Evolutionary conservation across 2,888 invertebrate genomes (phyloP), one percentile per base, ranked within the genome.

Genomic region (Rhagonycha lutea): DNA sequence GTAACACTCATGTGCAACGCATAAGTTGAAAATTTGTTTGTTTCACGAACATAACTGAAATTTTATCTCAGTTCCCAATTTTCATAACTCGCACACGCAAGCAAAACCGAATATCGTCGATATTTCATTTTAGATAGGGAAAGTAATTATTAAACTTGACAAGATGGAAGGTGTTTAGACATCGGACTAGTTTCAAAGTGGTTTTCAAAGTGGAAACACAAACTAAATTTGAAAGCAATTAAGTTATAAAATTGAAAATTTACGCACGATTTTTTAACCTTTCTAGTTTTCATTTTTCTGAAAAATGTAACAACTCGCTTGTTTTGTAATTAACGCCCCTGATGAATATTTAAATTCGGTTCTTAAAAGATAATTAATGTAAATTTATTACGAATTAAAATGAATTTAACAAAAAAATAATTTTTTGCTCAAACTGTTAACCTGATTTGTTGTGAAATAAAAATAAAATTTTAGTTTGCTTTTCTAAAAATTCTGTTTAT

Each of bases 111-210:
- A 24, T 18, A 65, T 24, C 24, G 63, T 65, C 63, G 63, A 65
- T 65, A 65, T 65, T 65, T 65, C 63, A 65, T 65, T 65, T 65
- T 65, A 65, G 63, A 65, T 65, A 23, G 26, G 23, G 63, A 65
- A 65, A 65, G 26, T 65, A 65, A 65, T 65, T 65, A 65, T 65
- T 65, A 65, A 24, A 23, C 63, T 65, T 65, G 63, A 65, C 63
- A 65, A 65, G 63, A 23, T 65, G 18, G 47, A 65, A 65, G 63
- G 63, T 65, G 63, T 65, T 23, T 26, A 26, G 23, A 65, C 63
- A 65, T 65, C 63, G 24, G 23, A 65, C 26, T 65, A 65, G 63
- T 65, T 65, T 65, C 63, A 26, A 26, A 65, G 26, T 26, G 63
- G 63, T 65, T 65, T n/a, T 23, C 24, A 26, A 65, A 65, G 26